These are phyloP conservation scores for Pogonomyrmex barbatus DNA, from an alignment of 1,140 invertebrate genomes.

Conservation along the genomic window DNA sequence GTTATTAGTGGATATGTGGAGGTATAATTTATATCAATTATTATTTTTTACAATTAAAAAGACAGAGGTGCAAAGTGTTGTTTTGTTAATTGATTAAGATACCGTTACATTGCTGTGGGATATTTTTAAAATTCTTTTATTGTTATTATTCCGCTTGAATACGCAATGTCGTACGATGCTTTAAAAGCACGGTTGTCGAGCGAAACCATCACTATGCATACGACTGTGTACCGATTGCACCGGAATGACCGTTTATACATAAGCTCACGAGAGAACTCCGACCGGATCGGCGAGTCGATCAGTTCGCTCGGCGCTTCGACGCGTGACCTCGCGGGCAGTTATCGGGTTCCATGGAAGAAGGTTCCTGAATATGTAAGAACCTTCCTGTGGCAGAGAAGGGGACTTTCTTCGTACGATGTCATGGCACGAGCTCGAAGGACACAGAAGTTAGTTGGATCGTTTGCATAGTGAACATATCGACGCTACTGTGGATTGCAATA, in stretches of 20 bases:
- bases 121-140: neutral
- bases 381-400: slow-evolving; percentile 38
- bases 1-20: neutral
- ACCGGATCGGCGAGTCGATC: slow-evolving; percentile 59
- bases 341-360: slow-evolving; percentile 71
- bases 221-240: slow-evolving; percentile 43
- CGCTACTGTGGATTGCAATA: slow-evolving; percentile 23
- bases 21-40: slow-evolving; percentile 2
- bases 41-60: neutral
- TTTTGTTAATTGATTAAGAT: neutral
- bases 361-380: slow-evolving; percentile 70
- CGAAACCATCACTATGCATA: slow-evolving; percentile 45
- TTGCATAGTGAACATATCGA: slow-evolving; percentile 74
- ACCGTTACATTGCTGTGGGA: neutral
- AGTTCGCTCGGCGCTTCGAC: slow-evolving; percentile 42
- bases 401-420: slow-evolving; percentile 75
- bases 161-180: neutral
- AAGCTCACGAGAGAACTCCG: slow-evolving; percentile 49
- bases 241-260: slow-evolving; percentile 49
- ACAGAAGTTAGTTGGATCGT: slow-evolving; percentile 64
- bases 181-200: slow-evolving; percentile 28
- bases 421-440: slow-evolving; percentile 67
- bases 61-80: neutral
- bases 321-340: slow-evolving; percentile 64
- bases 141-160: neutral